Conservation (phyloP, 2,797 vertebrate species). For the Aldrovandia affinis region DNA sequence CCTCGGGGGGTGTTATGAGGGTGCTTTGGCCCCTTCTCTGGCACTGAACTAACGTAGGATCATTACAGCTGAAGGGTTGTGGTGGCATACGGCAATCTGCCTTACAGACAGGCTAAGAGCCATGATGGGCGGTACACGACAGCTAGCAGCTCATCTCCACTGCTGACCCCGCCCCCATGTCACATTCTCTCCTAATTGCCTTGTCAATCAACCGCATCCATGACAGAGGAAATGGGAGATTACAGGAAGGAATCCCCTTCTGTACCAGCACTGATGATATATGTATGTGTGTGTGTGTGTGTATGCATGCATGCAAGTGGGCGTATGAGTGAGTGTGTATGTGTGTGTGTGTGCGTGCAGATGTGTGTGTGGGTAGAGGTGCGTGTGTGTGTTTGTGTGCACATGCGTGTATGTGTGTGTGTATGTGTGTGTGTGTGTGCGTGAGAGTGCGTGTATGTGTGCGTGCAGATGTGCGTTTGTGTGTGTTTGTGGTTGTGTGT, state of each 20-base stretch:
- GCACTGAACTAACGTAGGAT: not conserved
- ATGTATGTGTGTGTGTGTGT: not conserved
- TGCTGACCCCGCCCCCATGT: not conserved
- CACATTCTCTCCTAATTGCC: not conserved
- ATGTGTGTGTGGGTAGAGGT: not conserved
- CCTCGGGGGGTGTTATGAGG: not conserved
- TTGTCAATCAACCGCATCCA: not conserved
- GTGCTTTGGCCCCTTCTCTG: not conserved
- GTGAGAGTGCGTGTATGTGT: not conserved
- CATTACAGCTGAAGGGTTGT: not conserved
- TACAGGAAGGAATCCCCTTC: conserved; percentile 9
- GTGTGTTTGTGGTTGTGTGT: not conserved
- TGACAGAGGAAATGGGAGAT: not conserved
- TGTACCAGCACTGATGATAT: not conserved
- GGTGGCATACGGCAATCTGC: not conserved
- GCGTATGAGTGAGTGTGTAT: not conserved
- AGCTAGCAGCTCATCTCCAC: not conserved
- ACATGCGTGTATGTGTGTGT: conserved; percentile 6
- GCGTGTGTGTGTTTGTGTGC: conserved; percentile 18
- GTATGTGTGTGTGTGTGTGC: not conserved
- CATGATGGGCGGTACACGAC: not conserved
- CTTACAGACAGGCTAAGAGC: not conserved
- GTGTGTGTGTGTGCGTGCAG: conserved; percentile 1
- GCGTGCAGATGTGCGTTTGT: conserved; percentile 18
- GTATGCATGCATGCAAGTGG: conserved; percentile 2